Percentiles rank a stretch among this genome's conserved stretches.
These are phyloP conservation scores for Rousettus madagascariensis DNA, from an alignment of 2,797 vertebrate genomes.

Conservation along the genomic window DNA sequence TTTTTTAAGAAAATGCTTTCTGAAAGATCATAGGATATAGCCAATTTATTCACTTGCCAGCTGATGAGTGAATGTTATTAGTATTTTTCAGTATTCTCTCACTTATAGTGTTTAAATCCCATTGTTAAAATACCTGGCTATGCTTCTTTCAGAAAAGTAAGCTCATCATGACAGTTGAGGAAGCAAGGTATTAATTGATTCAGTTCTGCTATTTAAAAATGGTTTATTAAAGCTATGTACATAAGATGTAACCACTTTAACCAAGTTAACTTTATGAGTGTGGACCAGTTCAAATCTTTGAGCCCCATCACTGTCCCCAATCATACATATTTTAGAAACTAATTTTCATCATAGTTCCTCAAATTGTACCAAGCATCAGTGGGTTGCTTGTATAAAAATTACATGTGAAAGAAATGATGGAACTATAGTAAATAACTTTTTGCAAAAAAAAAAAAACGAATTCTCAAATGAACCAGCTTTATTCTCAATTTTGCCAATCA, in stretches of 20 bases:
- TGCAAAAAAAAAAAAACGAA: not conserved
- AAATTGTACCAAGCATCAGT: not conserved
- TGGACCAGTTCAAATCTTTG: not conserved
- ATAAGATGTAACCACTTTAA: not conserved
- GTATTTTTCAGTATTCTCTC: not conserved
- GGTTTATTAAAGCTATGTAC: not conserved
- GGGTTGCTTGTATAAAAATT: not conserved
- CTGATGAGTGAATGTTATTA: not conserved
- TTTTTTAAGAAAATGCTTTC: slow-evolving; percentile 7
- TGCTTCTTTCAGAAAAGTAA: slow-evolving; percentile 27
- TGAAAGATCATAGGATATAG: not conserved
- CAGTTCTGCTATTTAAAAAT: not conserved
- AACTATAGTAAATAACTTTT: not conserved
- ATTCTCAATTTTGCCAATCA: not conserved
- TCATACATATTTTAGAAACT: not conserved
- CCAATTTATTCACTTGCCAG: slow-evolving; percentile 16
- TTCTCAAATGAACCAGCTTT: slow-evolving; percentile 10
- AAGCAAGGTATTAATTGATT: slow-evolving; percentile 3
- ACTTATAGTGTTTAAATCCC: not conserved
- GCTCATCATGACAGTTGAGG: not conserved
- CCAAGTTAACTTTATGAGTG: not conserved
- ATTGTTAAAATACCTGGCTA: slow-evolving; percentile 2
- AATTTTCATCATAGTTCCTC: not conserved
- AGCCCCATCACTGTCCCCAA: not conserved
- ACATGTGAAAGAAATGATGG: not conserved